Base-by-base conservation (phyloP, 2,113 vertebrate species). In the Chloroceryle aenea region DNA sequence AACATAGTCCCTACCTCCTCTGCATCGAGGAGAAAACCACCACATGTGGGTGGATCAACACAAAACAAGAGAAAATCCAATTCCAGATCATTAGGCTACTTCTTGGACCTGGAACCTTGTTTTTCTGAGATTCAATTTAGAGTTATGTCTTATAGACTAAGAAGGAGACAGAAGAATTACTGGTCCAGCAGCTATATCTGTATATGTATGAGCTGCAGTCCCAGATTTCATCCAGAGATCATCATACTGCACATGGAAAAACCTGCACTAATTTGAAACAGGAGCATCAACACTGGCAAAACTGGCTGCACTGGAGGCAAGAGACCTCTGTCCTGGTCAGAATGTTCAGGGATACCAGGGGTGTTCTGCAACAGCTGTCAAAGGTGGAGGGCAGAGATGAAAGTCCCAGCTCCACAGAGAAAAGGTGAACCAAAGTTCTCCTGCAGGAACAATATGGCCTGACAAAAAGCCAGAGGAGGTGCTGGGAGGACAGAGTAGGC, bases 151-250 rank as follows among this genome's bases (percentile, higher is more conserved):
- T 82, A 27, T 3, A 64, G 84, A 18, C 17, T 43, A 47, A 86
- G 63, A 67, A 88, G 45, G 15, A 89, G 72, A 84, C 85, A 93
- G 83, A 90, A 77, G 92, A 88, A 92, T 86, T 74, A 80, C 17
- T 81, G 22, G 75, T 77, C 67, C 59, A 88, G 76, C 85, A 92
- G 89, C 92, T 92, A 8, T 26, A 27, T 64, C 59, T 92, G 93
- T 76, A 1, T 42, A 27, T 88, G 63, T 19, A 38, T 55, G 83
- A 96, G 55, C n/a, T 59, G 55, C 72, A 89, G 83, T 71, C 47
- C 83, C 61, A 81, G 83, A 36, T 84, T 81, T 67, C 86, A 75
- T 43, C 47, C 83, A 81, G 67, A 67, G 59, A 22, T 42, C 63
- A 61, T 27, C 52, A 32, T 1, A 12, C 4, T 36, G 55, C 63